Evolutionary conservation across 2,888 invertebrate genomes (phyloP), one percentile per base, ranked within the genome.

Genomic region (Troides aeacus): DNA sequence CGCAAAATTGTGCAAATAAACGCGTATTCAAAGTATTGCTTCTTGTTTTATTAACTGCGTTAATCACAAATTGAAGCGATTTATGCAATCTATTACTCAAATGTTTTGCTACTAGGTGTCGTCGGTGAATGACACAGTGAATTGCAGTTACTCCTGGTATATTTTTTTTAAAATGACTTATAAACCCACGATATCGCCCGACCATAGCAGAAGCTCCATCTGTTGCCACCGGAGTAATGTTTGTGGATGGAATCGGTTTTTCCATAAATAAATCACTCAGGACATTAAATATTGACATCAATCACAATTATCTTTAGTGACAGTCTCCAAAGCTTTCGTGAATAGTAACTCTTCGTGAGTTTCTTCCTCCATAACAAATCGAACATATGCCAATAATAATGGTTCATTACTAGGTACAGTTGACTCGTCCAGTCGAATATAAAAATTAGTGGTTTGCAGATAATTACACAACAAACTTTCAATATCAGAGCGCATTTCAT

Each of bases 11-110:
- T 24, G 71, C 72, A 73, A 74, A 72, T 72, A 72, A 70, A 50
- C 68, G 65, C 57, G 67, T 63, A 67, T 74, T 73, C 70, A 74
- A 74, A 21, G 68, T 63, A 68, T 72, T 74, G 71, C 72, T 74
- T n/a, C 21, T 21, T 21, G 72, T 72, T 72, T 70, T 67, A 62
- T 73, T 72, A 50, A 71, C 59, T 50, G 71, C 71, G n/a, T 72
- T 64, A 57, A 72, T 68, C 39, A 71, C 69, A 69, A 71, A 71
- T 50, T 72, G 69, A 69, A 72, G 72, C 10, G 21, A 21, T 21
- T 21, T 21, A 57, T 71, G 58, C 69, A 69, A 71, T 46, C 67
- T 69, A 36, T 42, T 66, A 63, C 61, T 70, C 56, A 64, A 63
- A 56, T 70, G 53, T 65, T 72, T 72, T 17, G 70, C 66, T 42